Percentiles rank a stretch among this genome's conserved stretches.
phyloP scores from a whole-genome alignment of 2,888 invertebrate species.

The Galerucella calmariensis region DNA sequence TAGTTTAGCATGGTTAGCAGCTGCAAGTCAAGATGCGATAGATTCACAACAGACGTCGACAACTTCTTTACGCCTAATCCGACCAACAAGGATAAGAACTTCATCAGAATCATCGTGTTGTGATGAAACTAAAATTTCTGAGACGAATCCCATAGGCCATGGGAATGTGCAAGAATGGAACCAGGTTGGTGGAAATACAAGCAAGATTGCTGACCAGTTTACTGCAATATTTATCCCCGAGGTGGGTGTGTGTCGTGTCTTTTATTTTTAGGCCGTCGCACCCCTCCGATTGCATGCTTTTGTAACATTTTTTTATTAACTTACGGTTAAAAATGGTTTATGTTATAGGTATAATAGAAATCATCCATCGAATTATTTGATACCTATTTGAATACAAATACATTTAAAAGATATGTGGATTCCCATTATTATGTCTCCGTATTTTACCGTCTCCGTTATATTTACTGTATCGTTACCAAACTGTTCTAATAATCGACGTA shows the following conservation, averaged over 20 bases:
- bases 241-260: slow-evolving; percentile 53
- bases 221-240: slow-evolving; percentile 51
- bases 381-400: neutral
- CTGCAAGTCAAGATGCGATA: slow-evolving; percentile 43
- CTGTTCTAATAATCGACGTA: too few relatives aligned
- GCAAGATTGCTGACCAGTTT: slow-evolving; percentile 46
- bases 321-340: neutral
- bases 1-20: slow-evolving; percentile 49
- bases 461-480: too few relatives aligned
- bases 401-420: neutral
- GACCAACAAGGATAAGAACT: slow-evolving; percentile 49
- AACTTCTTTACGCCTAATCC: slow-evolving; percentile 23
- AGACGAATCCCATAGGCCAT: slow-evolving; percentile 49
- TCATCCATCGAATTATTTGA: neutral
- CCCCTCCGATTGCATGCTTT: slow-evolving; percentile 44
- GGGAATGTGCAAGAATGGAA: slow-evolving; percentile 53
- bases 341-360: neutral
- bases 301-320: slow-evolving; percentile 25
- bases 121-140: slow-evolving; percentile 54
- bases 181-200: slow-evolving; percentile 56
- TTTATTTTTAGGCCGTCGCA: slow-evolving; percentile 44
- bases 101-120: slow-evolving; percentile 54
- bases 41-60: slow-evolving; percentile 43
- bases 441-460: too few relatives aligned
- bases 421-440: neutral